Evolutionary conservation across 2,888 invertebrate genomes (phyloP).

Genomic region (Margaritifera margaritifera): DNA sequence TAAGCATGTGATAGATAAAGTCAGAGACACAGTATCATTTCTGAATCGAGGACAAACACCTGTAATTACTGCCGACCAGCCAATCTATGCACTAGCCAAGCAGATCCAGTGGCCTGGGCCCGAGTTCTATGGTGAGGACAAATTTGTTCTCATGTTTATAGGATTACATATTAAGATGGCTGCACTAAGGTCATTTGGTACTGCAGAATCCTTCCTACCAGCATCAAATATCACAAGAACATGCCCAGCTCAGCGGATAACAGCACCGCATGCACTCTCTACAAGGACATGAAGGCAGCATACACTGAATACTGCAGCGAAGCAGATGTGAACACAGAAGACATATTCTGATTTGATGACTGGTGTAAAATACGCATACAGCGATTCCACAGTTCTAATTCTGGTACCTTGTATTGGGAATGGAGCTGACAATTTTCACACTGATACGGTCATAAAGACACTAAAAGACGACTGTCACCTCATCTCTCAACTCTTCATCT

Average conservation of each 20-base stretch:
- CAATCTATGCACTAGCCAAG: slow-evolving; percentile 55
- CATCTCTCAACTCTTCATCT: too few species aligned
- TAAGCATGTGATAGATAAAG: slow-evolving; percentile 17
- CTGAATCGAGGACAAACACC: slow-evolving; percentile 48
- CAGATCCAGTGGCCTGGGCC: slow-evolving; percentile 54
- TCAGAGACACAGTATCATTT: slow-evolving; percentile 6
- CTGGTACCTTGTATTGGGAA: too few species aligned
- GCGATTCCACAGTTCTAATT: too few species aligned
- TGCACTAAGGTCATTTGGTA: too few species aligned
- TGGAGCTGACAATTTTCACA: too few species aligned
- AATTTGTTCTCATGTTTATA: slow-evolving; percentile 51
- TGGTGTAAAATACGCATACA: slow-evolving; percentile 14
- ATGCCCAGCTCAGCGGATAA: neutral
- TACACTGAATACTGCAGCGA: slow-evolving; percentile 6
- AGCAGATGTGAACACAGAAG: neutral
- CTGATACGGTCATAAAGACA: too few species aligned
- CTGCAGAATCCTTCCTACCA: too few species aligned
- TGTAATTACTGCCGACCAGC: slow-evolving; percentile 53
- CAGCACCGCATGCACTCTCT: too few species aligned
- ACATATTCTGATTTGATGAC: slow-evolving; percentile 3
- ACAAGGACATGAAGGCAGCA: slow-evolving; percentile 10
- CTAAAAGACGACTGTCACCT: too few species aligned
- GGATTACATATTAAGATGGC: slow-evolving; percentile 45
- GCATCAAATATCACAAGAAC: too few species aligned
- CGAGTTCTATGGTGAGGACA: slow-evolving; percentile 47